Base-by-base conservation (phyloP, 2,113 vertebrate genomes). In the Callospermophilus lateralis region DNA sequence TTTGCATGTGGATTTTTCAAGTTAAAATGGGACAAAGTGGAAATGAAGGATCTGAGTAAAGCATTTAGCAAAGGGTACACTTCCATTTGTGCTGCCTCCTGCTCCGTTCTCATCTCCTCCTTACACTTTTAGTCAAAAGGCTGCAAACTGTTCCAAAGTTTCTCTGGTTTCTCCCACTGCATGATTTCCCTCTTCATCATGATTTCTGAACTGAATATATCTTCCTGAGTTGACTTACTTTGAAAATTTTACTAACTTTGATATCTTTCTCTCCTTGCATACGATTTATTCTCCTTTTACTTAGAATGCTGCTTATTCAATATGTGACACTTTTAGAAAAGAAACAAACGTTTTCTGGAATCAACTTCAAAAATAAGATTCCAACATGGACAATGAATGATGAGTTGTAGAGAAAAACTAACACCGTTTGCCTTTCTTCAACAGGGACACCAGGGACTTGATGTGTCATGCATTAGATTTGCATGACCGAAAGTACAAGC, bases 301-400 rank as follows among this genome's bases (percentile, higher is more conserved):
- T 83, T 68, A 65, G 42, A 90, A 58, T 53, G 48, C 30, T 55
- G 24, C 51, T 42, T 26, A 34, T 34, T 74, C 51, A 63, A 45
- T 16, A 39, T 1, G 0, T 77, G 30, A 58, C 34, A 45, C 30
- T 45, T 58, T 84, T 34, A 42, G 0, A 68, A 67, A 63, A 84
- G 73, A 65, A 95, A 84, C n/a, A 76, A 74, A 84, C 16, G 37
- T 94, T 81, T 93, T 61, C 63, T 93, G 34, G 32, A 84, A 61
- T 65, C 26, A 45, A 34, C 26, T 84, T 93, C 16, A 48, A 84
- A 95, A 83, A 7, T 42, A 26, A 51, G 37, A 24, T 72, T 85
- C 37, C 9, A 24, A 73, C n/a, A 32, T 17, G 19, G 12, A 58
- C 17, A 63, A 48, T 5, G 28, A 30, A 63, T n/a, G 15, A 32